phyloP scores from a whole-genome alignment of 2,797 vertebrate species.

The Margarornis squamiger region DNA sequence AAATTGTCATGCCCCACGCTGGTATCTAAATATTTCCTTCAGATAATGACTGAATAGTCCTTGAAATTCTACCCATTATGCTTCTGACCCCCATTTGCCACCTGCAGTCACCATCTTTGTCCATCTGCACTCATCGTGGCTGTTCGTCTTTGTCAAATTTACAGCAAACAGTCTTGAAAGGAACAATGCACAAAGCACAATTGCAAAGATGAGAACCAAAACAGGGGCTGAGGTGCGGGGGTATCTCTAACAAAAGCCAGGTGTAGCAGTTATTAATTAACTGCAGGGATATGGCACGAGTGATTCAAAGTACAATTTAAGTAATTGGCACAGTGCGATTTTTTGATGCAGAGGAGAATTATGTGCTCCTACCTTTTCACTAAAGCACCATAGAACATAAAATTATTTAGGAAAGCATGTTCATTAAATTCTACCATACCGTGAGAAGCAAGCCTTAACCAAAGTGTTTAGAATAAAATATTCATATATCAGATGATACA shows the following conservation, averaged over 20 bases:
- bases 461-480: constrained; percentile 57
- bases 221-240: neutral
- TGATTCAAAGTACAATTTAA: neutral
- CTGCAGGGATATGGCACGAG: neutral
- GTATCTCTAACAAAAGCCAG: neutral
- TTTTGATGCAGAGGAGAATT: constrained; percentile 11
- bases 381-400: constrained; percentile 17
- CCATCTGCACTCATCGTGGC: neutral
- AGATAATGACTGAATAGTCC: constrained; percentile 22
- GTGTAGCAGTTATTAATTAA: constrained; percentile 35
- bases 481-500: constrained; percentile 39
- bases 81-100: neutral
- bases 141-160: constrained; percentile 13
- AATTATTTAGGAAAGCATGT: constrained; percentile 37
- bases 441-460: constrained; percentile 12
- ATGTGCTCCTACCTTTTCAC: neutral
- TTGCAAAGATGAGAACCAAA: neutral
- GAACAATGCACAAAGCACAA: neutral
- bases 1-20: neutral
- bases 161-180: neutral
- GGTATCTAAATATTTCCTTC: constrained; percentile 21
- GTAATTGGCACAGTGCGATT: constrained; percentile 9
- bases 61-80: neutral
- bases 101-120: constrained; percentile 13
- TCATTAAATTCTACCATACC: constrained; percentile 58